Evolutionary conservation across 2,888 invertebrate species (phyloP), one percentile per base, ranked within the genome.

Genomic region (Scaptomyza tumidula): DNA sequence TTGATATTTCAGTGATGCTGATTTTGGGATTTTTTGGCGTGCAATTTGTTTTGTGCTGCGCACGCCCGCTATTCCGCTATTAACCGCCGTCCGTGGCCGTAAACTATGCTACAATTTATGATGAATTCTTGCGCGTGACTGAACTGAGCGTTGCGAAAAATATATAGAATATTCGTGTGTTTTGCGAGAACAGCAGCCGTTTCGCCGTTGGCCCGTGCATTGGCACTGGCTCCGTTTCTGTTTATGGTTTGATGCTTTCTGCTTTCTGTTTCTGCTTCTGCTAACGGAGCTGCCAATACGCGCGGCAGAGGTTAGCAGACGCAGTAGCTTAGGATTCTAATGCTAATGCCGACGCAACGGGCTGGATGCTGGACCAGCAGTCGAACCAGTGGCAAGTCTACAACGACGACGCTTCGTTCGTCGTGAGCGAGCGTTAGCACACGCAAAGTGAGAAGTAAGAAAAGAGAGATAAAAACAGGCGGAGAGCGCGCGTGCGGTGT

Each of bases 121-220:
- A 79, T 76, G 84, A 86, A 90, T 84, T 82, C 86, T 84, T 90
- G 87, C 84, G 87, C 89, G 87, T 76, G 80, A 90, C 89, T 89
- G 78, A 89, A 75, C 60, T 60, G 37, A 71, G 55, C 44, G 52
- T 56, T 60, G 46, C 50, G 66, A 63, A 60, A 49, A 50, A 50
- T 50, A 50, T 50, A 50, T 14, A 39, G n/a, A n/a, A 39, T 19
- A 10, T 35, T n/a, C 2, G 50, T 50, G 33, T 33, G 50, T 35
- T 29, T 33, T 49, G 61, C 61, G 58, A 60, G 59, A 49, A 56
- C 74, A 64, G 71, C 76, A 60, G 70, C 70, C 63, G 75, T 65
- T 64, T 67, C 58, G 39, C 39, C 56, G 60, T 39, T 68, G 57
- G 72, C 74, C 74, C 65, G 83, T 80, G 80, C 86, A 86, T 66